These are phyloP conservation scores for Tokudaia tokunoshimensis DNA, from an alignment of 2,797 vertebrate species.

Conservation along the genomic window DNA sequence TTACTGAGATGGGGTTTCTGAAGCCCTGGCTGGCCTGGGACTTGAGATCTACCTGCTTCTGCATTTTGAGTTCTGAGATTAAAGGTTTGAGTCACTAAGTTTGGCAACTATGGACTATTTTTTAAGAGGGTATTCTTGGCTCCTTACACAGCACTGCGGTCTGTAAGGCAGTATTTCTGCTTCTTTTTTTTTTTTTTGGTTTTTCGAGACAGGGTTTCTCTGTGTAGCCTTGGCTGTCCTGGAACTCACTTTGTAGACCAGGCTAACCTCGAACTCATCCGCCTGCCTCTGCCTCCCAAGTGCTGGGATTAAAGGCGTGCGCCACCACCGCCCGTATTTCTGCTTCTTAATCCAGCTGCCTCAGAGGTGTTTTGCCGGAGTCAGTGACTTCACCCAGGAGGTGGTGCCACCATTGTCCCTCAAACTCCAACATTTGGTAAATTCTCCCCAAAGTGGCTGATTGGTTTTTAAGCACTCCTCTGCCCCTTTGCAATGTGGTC, in stretches of 20 bases:
- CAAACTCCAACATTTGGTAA: neutral
- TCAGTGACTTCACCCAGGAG: neutral
- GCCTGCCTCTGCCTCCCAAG: too few relatives aligned
- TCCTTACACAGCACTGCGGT: neutral
- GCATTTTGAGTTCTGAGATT: neutral
- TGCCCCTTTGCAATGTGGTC: neutral
- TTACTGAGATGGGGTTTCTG: neutral
- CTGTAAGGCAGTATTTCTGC: neutral
- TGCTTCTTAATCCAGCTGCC: slow-evolving; percentile 7
- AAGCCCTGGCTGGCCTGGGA: neutral
- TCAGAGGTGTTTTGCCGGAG: slow-evolving; percentile 43
- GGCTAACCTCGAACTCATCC: too few relatives aligned
- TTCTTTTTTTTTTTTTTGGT: too few relatives aligned
- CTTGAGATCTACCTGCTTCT: neutral
- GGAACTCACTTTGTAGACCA: too few relatives aligned
- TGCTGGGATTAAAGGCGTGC: too few relatives aligned
- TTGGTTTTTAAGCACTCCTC: neutral
- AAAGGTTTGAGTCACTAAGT: neutral
- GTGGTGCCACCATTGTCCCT: neutral
- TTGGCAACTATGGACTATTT: neutral
- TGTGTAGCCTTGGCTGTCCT: too few relatives aligned
- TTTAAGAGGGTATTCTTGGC: neutral
- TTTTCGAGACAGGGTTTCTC: too few relatives aligned
- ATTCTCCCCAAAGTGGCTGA: slow-evolving; percentile 22
- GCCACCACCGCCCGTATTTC: too few relatives aligned